These are phyloP conservation scores for Delphinus delphis DNA, from an alignment of 2,113 vertebrate species.

Conservation along the genomic window DNA sequence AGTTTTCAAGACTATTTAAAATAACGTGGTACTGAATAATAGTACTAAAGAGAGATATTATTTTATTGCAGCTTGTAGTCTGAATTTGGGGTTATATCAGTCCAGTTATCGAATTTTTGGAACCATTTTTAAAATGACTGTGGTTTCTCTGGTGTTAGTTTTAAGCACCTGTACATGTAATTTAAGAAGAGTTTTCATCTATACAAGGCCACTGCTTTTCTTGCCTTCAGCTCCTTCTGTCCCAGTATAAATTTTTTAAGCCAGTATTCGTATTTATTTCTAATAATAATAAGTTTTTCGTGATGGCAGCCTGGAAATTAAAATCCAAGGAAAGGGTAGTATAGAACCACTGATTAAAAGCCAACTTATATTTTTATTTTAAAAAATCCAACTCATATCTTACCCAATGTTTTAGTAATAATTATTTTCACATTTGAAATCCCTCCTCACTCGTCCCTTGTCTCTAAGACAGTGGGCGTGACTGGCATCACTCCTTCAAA, in stretches of 20 bases:
- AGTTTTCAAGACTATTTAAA: background rate
- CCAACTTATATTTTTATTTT: background rate
- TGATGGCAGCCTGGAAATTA: background rate
- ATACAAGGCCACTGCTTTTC: background rate
- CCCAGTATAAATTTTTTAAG: background rate
- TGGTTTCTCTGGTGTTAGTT: background rate
- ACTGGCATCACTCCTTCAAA: background rate
- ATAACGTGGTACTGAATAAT: background rate
- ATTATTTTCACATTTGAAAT: conserved; percentile 1
- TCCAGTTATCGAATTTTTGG: background rate
- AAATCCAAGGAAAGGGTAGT: background rate
- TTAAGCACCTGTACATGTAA: background rate
- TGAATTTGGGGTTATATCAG: too few species aligned
- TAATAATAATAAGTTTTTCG: background rate
- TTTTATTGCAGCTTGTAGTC: too few species aligned
- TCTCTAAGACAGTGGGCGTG: background rate
- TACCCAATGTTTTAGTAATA: background rate
- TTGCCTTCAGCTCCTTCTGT: background rate
- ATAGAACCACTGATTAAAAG: background rate
- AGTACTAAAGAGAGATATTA: background rate
- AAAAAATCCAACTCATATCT: background rate
- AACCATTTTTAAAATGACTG: background rate
- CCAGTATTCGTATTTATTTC: background rate
- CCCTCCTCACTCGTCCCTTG: background rate
- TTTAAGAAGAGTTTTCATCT: conserved; percentile 22